Evolutionary conservation across 2,888 invertebrate species (phyloP), one percentile per base, ranked within the genome.

Genomic region (Trichopria drosophilae): DNA sequence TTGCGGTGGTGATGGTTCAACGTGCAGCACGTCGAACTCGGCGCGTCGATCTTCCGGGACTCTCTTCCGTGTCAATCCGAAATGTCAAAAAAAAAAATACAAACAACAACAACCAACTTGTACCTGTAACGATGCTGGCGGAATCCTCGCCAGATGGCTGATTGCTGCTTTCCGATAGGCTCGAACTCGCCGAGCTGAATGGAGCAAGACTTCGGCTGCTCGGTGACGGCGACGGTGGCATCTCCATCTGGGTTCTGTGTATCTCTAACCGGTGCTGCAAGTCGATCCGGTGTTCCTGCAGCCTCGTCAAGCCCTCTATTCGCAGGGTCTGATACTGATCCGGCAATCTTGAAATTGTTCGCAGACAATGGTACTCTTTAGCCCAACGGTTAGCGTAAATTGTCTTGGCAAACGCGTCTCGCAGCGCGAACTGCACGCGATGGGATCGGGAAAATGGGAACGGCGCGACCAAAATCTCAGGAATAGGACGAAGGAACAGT

Each of bases 61-160:
- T n/a, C n/a, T n/a, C n/a, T n/a, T n/a, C n/a, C n/a, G n/a, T n/a
- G n/a, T n/a, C n/a, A n/a, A n/a, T n/a, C n/a, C n/a, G n/a, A n/a
- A n/a, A 35, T n/a, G n/a, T 23, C 43, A 28, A 34, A 26, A 34
- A 51, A 15, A 28, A 31, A 29, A 44, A 52, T 35, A 47, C 42
- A 52, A 19, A 31, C n/a, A 31, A 7, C n/a, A 31, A 31, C 10
- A 24, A 16, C 26, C 60, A 62, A 29, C 12, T 49, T 68, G 78
- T 86, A 90, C 90, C 90, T 88, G 90, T 90, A 68, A 90, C 84
- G 76, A 89, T 90, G 81, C 90, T 90, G 77, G 90, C 90, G 72
- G 81, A 80, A 67, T 89, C 75, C 65, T 75, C 75, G 57, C 73
- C 73, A 65, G 75, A 75, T 56, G 75, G 75, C 62, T 75, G 75